Evolutionary conservation across 2,113 vertebrate genomes (phyloP), one percentile per base, ranked within the genome.

Genomic region (Phodopus roborovskii): DNA sequence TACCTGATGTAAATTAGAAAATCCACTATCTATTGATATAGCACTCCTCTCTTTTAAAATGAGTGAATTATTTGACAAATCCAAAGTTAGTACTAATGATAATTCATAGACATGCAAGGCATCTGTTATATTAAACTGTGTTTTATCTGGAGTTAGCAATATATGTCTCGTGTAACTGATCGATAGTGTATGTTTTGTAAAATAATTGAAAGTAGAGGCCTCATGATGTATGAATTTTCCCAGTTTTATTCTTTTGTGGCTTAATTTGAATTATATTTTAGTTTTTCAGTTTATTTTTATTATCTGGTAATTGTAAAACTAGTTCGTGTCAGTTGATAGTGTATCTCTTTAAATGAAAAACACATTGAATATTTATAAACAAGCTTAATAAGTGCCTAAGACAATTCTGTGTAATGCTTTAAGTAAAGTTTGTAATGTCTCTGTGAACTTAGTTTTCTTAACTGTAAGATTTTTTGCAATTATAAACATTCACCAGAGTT

Each of bases 241-340:
- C 39, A 62, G 8, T 90, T 89, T 96, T 77, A 71, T 70, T 91
- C 11, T 89, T 58, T 30, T 22, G 5, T 90, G 24, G 58, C 62
- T 90, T 36, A 39, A 36, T 91, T 87, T 84, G 53, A 95, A 68
- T 93, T 30, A 86, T 28, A 82, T 88, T 79, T 86, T 94, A 81
- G 13, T 68, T 90, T 97, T 11, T n/a, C 58, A 93, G 60, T 93
- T 78, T 82, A 89, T 92, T 94, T 91, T 85, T 58, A 56, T 75
- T 71, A 85, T 39, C 68, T 39, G 53, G 82, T 93, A 88, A 48
- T 90, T 90, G 24, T 12, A 58, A 92, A 94, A 79, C 56, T 33
- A 92, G 77, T 60, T 86, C 94, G 88, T 96, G 19, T 39, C 20
- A 15, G 28, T 91, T 64, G 24, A 85, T 91, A 88, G 82, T 89